Conservation (phyloP, 2,113 vertebrate genomes). For the Lophotis ruficrista region DNA sequence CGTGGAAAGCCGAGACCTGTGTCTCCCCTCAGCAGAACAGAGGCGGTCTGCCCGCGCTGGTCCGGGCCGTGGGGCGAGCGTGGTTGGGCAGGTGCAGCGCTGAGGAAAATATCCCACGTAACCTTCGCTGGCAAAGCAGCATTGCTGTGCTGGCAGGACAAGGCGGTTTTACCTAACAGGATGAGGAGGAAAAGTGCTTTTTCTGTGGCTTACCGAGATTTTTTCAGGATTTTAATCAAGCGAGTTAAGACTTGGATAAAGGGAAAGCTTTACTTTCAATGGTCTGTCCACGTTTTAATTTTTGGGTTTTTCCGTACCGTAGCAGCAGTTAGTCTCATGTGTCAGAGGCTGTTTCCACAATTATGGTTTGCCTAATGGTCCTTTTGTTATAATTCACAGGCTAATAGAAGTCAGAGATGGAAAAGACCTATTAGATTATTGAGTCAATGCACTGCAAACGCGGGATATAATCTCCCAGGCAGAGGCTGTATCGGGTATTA, state of each 20-base stretch:
- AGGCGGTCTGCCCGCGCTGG: background rate
- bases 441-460: slow-evolving; percentile 66
- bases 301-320: background rate
- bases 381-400: slow-evolving; percentile 71
- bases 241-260: background rate
- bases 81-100: background rate
- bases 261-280: background rate
- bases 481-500: slow-evolving; percentile 26
- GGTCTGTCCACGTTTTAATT: slow-evolving; percentile 39
- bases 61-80: rapidly evolving
- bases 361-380: slow-evolving; percentile 70
- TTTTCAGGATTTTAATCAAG: background rate
- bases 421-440: slow-evolving; percentile 68
- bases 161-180: background rate
- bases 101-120: background rate
- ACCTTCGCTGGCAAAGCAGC: background rate
- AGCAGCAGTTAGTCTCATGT: slow-evolving; percentile 41
- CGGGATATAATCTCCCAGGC: slow-evolving; percentile 50
- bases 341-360: slow-evolving; percentile 71
- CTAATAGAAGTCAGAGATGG: slow-evolving; percentile 72
- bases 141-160: background rate
- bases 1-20: rapidly evolving
- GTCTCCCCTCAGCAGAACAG: background rate
- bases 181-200: background rate
- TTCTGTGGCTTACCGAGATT: background rate